These are phyloP conservation scores for Chelon labrosus DNA, from an alignment of 2,797 vertebrate species.

Conservation along the genomic window DNA sequence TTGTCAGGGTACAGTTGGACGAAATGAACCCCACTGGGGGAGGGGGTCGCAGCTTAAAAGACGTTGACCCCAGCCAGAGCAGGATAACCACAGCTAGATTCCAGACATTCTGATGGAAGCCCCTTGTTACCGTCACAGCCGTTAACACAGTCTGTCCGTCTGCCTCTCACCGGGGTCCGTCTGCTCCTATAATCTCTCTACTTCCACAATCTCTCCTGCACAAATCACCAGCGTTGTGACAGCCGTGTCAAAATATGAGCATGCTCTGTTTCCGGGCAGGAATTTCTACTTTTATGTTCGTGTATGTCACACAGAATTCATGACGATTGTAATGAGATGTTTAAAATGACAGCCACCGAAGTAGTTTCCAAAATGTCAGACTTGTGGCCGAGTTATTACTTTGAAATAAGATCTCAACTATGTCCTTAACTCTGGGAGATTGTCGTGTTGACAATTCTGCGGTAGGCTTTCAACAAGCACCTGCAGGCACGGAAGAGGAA, in stretches of 20 bases:
- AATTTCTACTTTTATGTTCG: neutral
- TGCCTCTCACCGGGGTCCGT: slow-evolving; percentile 13
- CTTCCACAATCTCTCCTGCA: slow-evolving; percentile 25
- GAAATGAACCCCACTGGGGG: slow-evolving; percentile 60
- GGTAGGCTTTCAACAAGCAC: slow-evolving; percentile 54
- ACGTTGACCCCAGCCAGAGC: slow-evolving; percentile 59
- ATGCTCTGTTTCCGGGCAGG: slow-evolving; percentile 1
- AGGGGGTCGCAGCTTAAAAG: slow-evolving; percentile 38
- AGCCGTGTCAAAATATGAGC: slow-evolving; percentile 23
- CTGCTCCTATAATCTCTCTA: slow-evolving; percentile 38
- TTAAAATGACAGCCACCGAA: neutral
- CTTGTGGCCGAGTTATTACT: slow-evolving; percentile 13
- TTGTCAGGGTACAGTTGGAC: slow-evolving; percentile 66
- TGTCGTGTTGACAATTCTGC: slow-evolving; percentile 45
- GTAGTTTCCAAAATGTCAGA: neutral
- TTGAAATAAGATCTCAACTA: slow-evolving; percentile 35
- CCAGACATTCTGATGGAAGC: slow-evolving; percentile 72
- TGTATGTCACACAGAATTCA: neutral
- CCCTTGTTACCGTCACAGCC: slow-evolving; percentile 49
- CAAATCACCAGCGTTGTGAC: slow-evolving; percentile 18
- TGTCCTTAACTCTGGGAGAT: slow-evolving; percentile 26
- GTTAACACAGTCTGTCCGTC: slow-evolving; percentile 40
- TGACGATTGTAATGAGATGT: neutral
- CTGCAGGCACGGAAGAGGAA: slow-evolving; percentile 12
- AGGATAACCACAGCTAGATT: slow-evolving; percentile 68